Conservation (phyloP, 2,113 vertebrate species). For the Malurus cyaneus region DNA sequence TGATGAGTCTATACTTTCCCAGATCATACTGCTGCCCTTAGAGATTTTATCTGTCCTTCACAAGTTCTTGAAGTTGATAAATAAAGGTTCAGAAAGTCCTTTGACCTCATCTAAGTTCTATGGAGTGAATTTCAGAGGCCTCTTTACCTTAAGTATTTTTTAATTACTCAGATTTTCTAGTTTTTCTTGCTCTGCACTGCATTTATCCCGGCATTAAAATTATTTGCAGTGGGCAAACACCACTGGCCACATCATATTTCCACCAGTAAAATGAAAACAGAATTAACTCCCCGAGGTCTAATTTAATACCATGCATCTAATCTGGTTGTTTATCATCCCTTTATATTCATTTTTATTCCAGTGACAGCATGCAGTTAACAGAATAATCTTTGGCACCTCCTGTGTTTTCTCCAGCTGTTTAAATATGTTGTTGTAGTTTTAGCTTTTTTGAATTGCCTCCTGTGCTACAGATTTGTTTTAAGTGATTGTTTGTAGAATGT, state of each 20-base stretch:
- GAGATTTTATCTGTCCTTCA: neutral
- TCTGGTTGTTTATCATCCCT: neutral
- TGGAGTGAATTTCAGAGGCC: neutral
- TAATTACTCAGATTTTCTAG: neutral
- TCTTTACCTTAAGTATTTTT: neutral
- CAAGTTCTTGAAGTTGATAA: neutral
- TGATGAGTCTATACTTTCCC: neutral
- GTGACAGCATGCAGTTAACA: constrained; percentile 27
- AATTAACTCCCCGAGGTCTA: neutral
- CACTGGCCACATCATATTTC: neutral
- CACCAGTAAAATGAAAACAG: neutral
- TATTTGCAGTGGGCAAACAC: neutral
- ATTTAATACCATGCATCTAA: neutral
- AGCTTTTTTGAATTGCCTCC: constrained; percentile 47
- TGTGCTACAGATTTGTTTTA: constrained; percentile 57
- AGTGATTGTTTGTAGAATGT: constrained; percentile 56
- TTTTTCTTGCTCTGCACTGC: neutral
- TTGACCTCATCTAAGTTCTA: neutral
- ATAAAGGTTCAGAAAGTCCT: neutral
- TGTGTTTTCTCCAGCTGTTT: constrained; percentile 65
- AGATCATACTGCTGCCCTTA: neutral
- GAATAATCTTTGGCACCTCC: constrained; percentile 28
- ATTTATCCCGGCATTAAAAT: neutral
- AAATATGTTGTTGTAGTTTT: constrained; percentile 55
- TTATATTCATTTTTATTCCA: constrained; percentile 58